These are phyloP conservation scores for Corythaeola cristata DNA, from an alignment of 2,113 vertebrate genomes.

Conservation along the genomic window DNA sequence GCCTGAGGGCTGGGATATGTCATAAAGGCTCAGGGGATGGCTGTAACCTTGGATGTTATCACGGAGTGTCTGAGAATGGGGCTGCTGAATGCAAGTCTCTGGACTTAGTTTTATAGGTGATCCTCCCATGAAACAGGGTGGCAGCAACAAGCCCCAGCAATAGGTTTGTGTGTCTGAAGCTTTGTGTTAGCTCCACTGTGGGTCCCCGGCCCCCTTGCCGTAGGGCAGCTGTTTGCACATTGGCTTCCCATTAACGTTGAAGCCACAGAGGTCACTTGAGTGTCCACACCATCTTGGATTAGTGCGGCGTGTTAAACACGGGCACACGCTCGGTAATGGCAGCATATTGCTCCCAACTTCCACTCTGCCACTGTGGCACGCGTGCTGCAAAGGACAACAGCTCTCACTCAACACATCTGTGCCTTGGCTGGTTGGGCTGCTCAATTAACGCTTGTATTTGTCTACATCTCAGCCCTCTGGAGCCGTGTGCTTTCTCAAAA, in stretches of 20 bases:
- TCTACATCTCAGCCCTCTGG: neutral
- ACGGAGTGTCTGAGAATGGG: neutral
- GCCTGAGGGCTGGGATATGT: neutral
- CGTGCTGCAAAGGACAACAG: neutral
- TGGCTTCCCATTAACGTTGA: fast-evolving
- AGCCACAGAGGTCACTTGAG: neutral
- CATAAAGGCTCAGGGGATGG: neutral
- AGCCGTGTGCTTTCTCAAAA: neutral
- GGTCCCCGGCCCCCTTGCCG: neutral
- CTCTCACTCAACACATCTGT: neutral
- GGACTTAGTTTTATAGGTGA: fast-evolving
- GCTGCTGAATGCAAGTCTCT: neutral
- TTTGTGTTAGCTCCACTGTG: neutral
- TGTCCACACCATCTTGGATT: fast-evolving
- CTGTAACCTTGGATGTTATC: neutral
- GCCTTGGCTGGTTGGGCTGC: neutral
- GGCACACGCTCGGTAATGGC: fast-evolving
- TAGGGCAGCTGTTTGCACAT: neutral
- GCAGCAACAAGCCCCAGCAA: neutral
- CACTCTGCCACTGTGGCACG: fast-evolving
- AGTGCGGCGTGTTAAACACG: fast-evolving
- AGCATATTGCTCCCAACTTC: neutral
- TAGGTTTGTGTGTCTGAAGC: neutral
- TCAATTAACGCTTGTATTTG: neutral
- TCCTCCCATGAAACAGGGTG: neutral